phyloP scores from a whole-genome alignment of 2,888 invertebrate species.

The Lymantria dispar region DNA sequence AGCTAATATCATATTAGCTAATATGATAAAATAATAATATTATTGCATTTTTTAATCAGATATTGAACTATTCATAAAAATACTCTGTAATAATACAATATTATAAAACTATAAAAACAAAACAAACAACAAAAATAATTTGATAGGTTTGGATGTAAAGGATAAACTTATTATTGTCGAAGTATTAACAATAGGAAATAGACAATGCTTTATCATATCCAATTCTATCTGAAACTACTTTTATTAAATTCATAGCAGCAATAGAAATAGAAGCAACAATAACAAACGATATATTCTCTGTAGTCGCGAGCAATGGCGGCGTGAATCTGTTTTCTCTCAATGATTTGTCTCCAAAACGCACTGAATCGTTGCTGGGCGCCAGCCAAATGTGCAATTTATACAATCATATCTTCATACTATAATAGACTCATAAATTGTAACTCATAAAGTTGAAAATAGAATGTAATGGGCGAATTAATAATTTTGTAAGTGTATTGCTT shows the following conservation, averaged over 20 bases:
- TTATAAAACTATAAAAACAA: too few relatives aligned
- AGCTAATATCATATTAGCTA: too few relatives aligned
- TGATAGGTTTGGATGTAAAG: too few relatives aligned
- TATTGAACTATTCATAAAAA: too few relatives aligned
- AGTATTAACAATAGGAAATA: conserved; percentile 3
- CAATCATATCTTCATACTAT: conserved; percentile 28
- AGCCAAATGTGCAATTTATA: conserved; percentile 73
- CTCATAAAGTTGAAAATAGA: conserved; percentile 33
- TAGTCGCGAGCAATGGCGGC: conserved; percentile 60
- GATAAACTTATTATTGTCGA: too few relatives aligned
- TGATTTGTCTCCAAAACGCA: conserved; percentile 77
- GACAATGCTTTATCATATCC: conserved; percentile 7
- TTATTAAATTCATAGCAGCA: conserved; percentile 35
- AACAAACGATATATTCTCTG: conserved; percentile 59
- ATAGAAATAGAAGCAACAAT: conserved; percentile 54
- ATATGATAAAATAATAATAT: too few relatives aligned
- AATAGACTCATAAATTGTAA: conserved; percentile 17
- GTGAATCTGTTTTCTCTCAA: conserved; percentile 78
- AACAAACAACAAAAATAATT: too few relatives aligned
- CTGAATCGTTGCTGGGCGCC: conserved; percentile 72
- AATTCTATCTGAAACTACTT: conserved; percentile 29
- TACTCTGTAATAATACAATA: too few relatives aligned
- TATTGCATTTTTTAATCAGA: too few relatives aligned
- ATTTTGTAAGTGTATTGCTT: conserved; percentile 59
- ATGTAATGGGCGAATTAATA: conserved; percentile 3